Base-by-base conservation (phyloP, 2,888 invertebrate species). In the Blera fallax region DNA sequence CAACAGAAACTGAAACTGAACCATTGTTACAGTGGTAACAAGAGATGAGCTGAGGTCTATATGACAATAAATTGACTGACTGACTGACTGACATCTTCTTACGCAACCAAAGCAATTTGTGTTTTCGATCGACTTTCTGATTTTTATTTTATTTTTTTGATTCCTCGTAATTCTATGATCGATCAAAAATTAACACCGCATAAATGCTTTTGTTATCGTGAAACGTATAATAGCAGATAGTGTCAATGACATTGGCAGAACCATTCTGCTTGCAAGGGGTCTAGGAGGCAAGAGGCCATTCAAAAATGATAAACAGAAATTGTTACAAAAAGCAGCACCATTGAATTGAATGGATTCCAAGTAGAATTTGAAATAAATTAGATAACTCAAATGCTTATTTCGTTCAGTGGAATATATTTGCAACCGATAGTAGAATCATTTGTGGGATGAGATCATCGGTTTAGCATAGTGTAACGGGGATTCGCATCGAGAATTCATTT, bases 391-490 rank as follows among this genome's bases (percentile, higher is more conserved):
- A 29, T 27, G 24, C 48, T 58, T 52, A 67, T 58, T 60, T 50
- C 16, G n/a, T 70, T 32, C 60, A 11, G 27, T 37, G 11, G 64
- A 62, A 43, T 69, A 32, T 18, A 64, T 72, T 45, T 72, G 50
- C 32, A 37, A 32, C 16, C 37, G 14, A 32, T 11, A 11, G 37
- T 32, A 21, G 64, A 64, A 43, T 11, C 8, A 27, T 10, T 0
- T 4, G 56, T 29, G 56, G 16, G 50, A 45, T 76, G 58, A 65
- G 70, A 64, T 84, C 64, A 76, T 54, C 67, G 21, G 10, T 58
- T 56, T 69, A 62, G 54, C 79, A 79, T 18, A 54, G 37, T 34
- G 37, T 37, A 80, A 84, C 79, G 73, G 79, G 48, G 40, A 37
- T 64, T 79, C 27, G 43, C 16, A 69, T 65, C 16, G 27, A 18